These are phyloP conservation scores for Melanostigma gelatinosum DNA, from an alignment of 2,113 vertebrate genomes.

Conservation along the genomic window DNA sequence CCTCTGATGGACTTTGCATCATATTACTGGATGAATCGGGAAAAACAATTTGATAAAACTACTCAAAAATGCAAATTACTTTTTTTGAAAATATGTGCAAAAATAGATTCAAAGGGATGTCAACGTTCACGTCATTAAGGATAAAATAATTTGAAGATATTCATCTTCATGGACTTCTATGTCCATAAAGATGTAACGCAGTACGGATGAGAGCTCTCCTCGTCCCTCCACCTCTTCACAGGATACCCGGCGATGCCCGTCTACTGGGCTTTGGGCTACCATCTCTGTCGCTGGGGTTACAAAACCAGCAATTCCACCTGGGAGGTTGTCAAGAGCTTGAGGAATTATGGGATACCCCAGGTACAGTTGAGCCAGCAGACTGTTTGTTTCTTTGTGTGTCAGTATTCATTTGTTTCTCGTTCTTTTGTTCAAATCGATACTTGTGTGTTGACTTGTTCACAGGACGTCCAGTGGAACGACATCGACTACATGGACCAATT, in stretches of 20 bases:
- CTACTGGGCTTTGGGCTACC: constrained; percentile 89
- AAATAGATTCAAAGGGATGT: too few relatives aligned
- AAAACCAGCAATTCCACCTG: constrained; percentile 85
- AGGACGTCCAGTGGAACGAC: constrained; percentile 89
- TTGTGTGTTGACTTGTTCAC: not conserved
- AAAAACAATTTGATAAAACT: too few relatives aligned
- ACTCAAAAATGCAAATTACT: too few relatives aligned
- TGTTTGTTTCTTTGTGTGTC: not conserved
- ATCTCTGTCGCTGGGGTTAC: constrained; percentile 92
- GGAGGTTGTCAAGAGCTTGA: constrained; percentile 86
- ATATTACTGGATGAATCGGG: too few relatives aligned
- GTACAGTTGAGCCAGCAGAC: constrained; percentile 46
- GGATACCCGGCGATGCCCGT: constrained; percentile 88
- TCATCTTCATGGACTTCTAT: too few relatives aligned
- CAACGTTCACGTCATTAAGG: too few relatives aligned
- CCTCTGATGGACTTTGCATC: too few relatives aligned
- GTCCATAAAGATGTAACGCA: too few relatives aligned
- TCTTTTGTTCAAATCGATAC: not conserved
- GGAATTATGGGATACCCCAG: constrained; percentile 83
- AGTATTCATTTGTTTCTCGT: not conserved
- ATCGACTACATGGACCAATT: constrained; percentile 90
- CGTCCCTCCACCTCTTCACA: constrained; percentile 33
- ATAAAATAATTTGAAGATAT: too few relatives aligned
- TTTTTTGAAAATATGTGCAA: too few relatives aligned
- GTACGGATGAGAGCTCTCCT: not conserved